Conservation (phyloP, 2,113 vertebrate genomes). For the Pavo muticus region DNA sequence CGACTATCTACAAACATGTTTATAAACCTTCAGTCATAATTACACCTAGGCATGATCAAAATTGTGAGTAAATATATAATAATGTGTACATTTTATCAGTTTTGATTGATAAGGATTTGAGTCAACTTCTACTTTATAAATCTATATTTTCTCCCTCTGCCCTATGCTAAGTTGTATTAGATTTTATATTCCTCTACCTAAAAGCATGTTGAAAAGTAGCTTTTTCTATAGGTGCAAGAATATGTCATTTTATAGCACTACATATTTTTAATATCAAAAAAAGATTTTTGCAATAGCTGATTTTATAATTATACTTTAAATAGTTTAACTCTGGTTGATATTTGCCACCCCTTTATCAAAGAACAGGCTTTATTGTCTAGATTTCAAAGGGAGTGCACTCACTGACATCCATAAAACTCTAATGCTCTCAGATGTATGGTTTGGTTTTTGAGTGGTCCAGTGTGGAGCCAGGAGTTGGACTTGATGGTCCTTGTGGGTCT, state of each 20-base stretch:
- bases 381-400: neutral
- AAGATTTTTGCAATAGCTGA: neutral
- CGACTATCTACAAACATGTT: neutral
- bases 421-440: neutral
- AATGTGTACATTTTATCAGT: neutral
- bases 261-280: neutral
- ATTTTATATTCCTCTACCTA: neutral
- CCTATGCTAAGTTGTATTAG: neutral
- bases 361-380: neutral
- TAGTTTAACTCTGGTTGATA: neutral
- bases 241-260: neutral
- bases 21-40: neutral
- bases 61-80: neutral
- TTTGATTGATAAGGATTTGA: neutral
- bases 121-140: neutral
- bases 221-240: neutral
- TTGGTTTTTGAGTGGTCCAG: neutral
- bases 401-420: neutral
- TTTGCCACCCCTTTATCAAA: neutral
- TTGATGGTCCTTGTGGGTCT: neutral
- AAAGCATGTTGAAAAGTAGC: neutral
- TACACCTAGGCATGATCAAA: neutral
- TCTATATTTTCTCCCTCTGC: neutral
- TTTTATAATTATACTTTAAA: neutral
- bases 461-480: neutral